Evolutionary conservation across 2,113 vertebrate genomes (phyloP).

Genomic region (Typhlomys cinereus): DNA sequence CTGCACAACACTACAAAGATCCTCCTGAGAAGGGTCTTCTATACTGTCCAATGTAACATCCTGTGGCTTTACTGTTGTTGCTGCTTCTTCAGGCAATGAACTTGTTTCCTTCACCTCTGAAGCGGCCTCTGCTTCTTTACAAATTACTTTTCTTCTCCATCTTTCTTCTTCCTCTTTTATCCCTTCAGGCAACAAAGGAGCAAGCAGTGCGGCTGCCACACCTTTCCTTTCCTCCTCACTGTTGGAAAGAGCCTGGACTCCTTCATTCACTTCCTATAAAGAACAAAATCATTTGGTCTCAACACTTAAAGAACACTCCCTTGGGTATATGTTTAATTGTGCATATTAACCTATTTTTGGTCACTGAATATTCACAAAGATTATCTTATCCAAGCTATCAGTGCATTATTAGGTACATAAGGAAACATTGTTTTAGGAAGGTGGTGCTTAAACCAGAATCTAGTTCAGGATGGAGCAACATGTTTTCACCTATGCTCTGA

Average conservation of each 20-base stretch:
- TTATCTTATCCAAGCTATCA: not conserved
- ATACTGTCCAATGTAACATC: conserved; percentile 72
- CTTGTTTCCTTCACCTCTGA: conserved; percentile 83
- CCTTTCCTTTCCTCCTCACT: conserved; percentile 94
- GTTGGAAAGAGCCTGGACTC: conserved; percentile 93
- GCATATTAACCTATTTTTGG: not conserved
- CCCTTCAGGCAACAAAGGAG: conserved; percentile 92
- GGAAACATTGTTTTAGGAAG: not conserved
- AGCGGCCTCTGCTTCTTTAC: conserved; percentile 86
- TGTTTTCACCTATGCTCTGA: not conserved
- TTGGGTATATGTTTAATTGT: not conserved
- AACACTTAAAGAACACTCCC: not conserved
- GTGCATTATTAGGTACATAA: not conserved
- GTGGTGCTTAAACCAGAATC: not conserved
- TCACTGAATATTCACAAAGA: not conserved
- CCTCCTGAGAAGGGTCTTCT: conserved; percentile 87
- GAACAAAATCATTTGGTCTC: not conserved
- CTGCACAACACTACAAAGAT: conserved; percentile 88
- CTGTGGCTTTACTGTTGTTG: not conserved
- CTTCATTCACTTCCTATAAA: conserved; percentile 95
- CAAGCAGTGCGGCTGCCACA: conserved; percentile 94
- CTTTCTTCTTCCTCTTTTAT: conserved; percentile 97
- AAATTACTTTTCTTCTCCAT: conserved; percentile 94
- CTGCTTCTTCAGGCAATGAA: conserved; percentile 55
- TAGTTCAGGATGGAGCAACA: not conserved